Evolutionary conservation across 2,113 vertebrate species (phyloP).

Genomic region (Mormyrus lacerda): DNA sequence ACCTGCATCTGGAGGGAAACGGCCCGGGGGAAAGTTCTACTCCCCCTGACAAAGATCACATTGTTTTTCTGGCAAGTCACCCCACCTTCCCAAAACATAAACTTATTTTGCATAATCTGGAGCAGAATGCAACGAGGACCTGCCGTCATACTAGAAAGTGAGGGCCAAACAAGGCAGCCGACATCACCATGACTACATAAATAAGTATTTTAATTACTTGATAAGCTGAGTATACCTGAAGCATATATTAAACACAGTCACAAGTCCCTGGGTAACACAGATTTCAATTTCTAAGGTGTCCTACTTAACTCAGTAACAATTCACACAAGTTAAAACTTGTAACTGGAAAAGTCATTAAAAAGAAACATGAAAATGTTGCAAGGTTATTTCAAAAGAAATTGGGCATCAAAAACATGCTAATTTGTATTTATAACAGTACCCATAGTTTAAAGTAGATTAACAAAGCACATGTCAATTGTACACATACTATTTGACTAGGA

Average conservation of each 20-base stretch:
- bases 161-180: not conserved
- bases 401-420: not conserved
- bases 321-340: not conserved
- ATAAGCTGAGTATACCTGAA: not conserved
- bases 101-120: not conserved
- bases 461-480: not conserved
- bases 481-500: not conserved
- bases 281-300: not conserved
- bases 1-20: not conserved
- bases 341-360: not conserved
- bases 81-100: not conserved
- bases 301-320: not conserved
- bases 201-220: not conserved
- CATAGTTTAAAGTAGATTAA: not conserved
- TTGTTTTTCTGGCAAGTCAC: not conserved
- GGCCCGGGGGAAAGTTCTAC: not conserved
- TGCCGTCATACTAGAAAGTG: not conserved
- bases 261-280: not conserved
- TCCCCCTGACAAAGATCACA: not conserved
- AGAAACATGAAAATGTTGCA: not conserved
- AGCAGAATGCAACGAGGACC: not conserved
- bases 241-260: not conserved
- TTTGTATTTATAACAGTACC: not conserved
- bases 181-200: not conserved
- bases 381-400: not conserved